Evolutionary conservation across 2,797 vertebrate species (phyloP).

Genomic region (Discoglossus pictus): DNA sequence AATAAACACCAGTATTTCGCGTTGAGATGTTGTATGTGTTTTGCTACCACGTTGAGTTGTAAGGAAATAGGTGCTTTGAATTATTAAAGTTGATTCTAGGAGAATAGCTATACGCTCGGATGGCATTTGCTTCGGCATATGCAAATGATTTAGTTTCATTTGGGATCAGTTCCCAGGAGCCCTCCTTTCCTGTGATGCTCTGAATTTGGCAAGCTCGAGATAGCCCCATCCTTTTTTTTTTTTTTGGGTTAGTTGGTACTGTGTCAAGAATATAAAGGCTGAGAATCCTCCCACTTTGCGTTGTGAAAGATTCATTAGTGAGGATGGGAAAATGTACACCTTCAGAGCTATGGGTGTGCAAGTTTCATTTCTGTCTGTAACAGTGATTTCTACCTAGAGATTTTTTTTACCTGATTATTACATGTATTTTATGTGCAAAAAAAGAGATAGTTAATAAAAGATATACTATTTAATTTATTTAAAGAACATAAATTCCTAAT

Average conservation of each 20-base stretch:
- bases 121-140: conserved; percentile 77
- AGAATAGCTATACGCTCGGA: conserved; percentile 68
- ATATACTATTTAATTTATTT: too few species aligned
- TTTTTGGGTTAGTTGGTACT: conserved; percentile 46
- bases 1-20: conserved; percentile 40
- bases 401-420: too few species aligned
- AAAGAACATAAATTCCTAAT: too few species aligned
- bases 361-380: neutral
- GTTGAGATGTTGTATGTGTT: conserved; percentile 59
- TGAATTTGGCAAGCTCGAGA: conserved; percentile 72
- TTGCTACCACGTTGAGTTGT: conserved; percentile 58
- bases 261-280: conserved; percentile 54
- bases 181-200: conserved; percentile 72
- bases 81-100: conserved; percentile 77
- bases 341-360: neutral
- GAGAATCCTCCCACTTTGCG: conserved; percentile 35
- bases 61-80: conserved; percentile 75
- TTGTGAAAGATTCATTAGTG: conserved; percentile 39
- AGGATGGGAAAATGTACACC: conserved; percentile 5
- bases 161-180: conserved; percentile 80
- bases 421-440: too few species aligned
- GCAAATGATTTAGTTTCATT: conserved; percentile 83
- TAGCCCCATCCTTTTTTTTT: conserved; percentile 42
- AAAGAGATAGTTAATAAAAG: too few species aligned
- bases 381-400: too few species aligned